Conservation (phyloP, 2,888 invertebrate species). For the Oegoconia quadripuncta region DNA sequence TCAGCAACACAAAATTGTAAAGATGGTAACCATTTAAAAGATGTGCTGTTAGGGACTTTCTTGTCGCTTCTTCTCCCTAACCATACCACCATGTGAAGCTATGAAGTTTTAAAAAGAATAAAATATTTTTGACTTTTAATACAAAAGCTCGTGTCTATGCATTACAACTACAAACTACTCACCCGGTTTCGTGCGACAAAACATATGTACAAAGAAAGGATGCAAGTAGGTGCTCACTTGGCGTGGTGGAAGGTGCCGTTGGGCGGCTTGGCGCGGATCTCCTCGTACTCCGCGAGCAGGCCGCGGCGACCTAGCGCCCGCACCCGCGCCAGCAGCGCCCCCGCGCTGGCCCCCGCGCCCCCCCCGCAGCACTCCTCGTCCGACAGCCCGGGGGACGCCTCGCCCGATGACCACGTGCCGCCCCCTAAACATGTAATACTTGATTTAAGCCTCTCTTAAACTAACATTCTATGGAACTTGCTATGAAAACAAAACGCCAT, state of each 20-base stretch:
- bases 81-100: too few relatives aligned
- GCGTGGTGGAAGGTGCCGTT: constrained; percentile 93
- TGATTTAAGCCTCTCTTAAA: neutral
- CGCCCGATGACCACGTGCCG: constrained; percentile 73
- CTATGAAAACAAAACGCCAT: too few relatives aligned
- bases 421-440: constrained; percentile 37
- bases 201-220: neutral
- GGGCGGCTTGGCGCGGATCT: constrained; percentile 90
- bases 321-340: constrained; percentile 88
- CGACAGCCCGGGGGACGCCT: constrained; percentile 89
- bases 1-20: too few relatives aligned
- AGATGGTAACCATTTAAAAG: too few relatives aligned
- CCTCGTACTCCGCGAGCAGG: constrained; percentile 91
- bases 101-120: too few relatives aligned
- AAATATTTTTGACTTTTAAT: too few relatives aligned
- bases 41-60: too few relatives aligned
- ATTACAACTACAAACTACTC: too few relatives aligned
- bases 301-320: constrained; percentile 88
- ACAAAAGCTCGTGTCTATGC: too few relatives aligned
- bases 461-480: too few relatives aligned
- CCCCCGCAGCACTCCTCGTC: constrained; percentile 92
- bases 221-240: constrained; percentile 75
- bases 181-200: too few relatives aligned
- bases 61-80: too few relatives aligned
- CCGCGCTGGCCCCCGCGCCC: constrained; percentile 57